These are phyloP conservation scores for Drusus annulatus DNA, from an alignment of 1,140 invertebrate species.

Conservation along the genomic window DNA sequence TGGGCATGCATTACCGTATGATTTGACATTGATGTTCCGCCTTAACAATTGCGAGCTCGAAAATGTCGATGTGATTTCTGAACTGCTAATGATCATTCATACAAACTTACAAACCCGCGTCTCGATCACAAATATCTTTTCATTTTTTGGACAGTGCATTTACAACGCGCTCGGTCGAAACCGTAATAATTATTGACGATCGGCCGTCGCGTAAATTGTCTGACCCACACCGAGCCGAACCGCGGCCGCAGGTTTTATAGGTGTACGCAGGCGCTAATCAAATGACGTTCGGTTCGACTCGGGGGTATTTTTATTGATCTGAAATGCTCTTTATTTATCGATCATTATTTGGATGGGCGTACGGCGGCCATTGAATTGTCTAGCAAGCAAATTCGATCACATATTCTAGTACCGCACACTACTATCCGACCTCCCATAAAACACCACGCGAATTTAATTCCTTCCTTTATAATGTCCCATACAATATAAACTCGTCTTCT, in stretches of 20 bases:
- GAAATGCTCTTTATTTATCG: not conserved
- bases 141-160: not conserved
- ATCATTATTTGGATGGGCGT: too few species aligned
- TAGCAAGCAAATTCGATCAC: too few species aligned
- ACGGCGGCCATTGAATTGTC: too few species aligned
- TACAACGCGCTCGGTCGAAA: not conserved
- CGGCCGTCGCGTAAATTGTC: not conserved
- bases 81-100: not conserved
- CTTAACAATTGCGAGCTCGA: slow-evolving; percentile 5
- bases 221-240: not conserved
- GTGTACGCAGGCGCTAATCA: not conserved
- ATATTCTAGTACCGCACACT: too few species aligned
- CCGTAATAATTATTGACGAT: not conserved
- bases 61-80: slow-evolving; percentile 32
- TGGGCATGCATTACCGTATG: slow-evolving; percentile 40
- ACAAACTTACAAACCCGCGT: not conserved
- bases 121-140: not conserved
- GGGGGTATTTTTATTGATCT: slow-evolving; percentile 3
- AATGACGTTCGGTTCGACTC: not conserved
- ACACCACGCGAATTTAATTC: too few species aligned
- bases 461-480: too few species aligned
- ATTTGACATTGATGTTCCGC: slow-evolving; percentile 45
- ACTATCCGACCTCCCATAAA: too few species aligned
- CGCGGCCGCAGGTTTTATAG: slow-evolving; percentile 9
- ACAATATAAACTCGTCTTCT: too few species aligned